Base-by-base conservation (phyloP, 2,888 invertebrate species). In the Meteorus cinctellus region DNA sequence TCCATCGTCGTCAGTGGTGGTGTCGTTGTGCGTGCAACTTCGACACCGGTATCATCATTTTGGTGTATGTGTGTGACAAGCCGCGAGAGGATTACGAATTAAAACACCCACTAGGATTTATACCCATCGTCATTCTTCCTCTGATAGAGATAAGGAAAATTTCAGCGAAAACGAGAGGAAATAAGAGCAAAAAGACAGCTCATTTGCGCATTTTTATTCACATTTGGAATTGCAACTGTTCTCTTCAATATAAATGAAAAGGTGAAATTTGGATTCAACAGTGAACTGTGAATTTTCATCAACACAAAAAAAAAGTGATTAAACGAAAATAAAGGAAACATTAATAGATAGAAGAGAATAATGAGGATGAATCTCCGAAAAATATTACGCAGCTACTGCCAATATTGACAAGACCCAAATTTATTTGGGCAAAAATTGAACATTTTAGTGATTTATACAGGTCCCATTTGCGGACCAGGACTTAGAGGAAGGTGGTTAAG, bases 321-420 rank as follows among this genome's bases (percentile, higher is more conserved):
- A 2, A 34, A 34, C 1, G 34, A 59, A 70, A 51, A 62, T 1
- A 36, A 51, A 72, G 63, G 45, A 55, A 29, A 68, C 45, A 68
- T 4, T 41, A 41, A 12, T 41, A 41, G 41, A 41, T 45, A 62
- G 51, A 41, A 14, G 62, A 77, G 41, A 24, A 19, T 24, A 65
- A 80, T 80, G 79, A 74, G 66, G 75, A 77, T 74, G 59, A 72
- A 66, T 77, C 68, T 71, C 65, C 72, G 29, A 67, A 68, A 41
- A 76, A 73, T 27, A 67, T 55, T 62, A 31, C 62, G 71, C 77
- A 71, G 48, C 69, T 70, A 74, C 72, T 72, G 74, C 73, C 72
- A 76, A 48, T 72, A 77, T 51, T 77, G 77, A 78, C 74, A 51
- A 68, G 63, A 24, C 73, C 51, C 51, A 65, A n/a, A 29, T 48